Evolutionary conservation across 2,888 invertebrate species (phyloP), one percentile per base, ranked within the genome.

Genomic region (Leptinotarsa rubiginosa): DNA sequence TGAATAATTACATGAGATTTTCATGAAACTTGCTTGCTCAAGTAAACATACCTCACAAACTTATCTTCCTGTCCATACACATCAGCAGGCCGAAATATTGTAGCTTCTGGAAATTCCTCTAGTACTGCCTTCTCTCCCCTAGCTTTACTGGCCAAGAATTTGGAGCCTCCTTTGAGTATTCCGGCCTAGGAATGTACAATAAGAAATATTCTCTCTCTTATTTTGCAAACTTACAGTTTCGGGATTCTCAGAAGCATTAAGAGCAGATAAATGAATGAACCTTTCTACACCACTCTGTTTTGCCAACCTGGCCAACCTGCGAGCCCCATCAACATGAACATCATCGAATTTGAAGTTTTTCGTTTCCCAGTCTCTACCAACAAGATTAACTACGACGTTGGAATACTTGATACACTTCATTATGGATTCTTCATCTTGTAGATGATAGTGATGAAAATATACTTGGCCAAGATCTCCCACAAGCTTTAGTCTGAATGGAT

Each of bases 401-500:
- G 99, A 99, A 89, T 99, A 95, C 85, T 95, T 94, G 54, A 99
- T 92, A 13, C 94, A 93, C 83, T 93, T 94, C 3, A 91, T 90
- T 81, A 99, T 94, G 0, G 96, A 93, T 52, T 94, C 94, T 79
- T 97, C 96, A 89, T 99, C 97, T 56, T 91, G 89, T 64, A 99
- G 85, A 84, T 97, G 88, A 87, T 91, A 98, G 15, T 95, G 96
- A 85, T 95, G 92, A 84, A 97, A 98, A 15, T 97, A 89, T 10
- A 98, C 93, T 90, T 99, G 99, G 3, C 99, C 99, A 78, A 99
- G 91, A 88, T 99, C 99, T 25, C 99, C 99, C 83, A 91, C 90
- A 0, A 98, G 89, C 88, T 97, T 97, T 59, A 98, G 89, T 69
- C 93, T 91, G 77, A 92, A 89, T 12, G 93, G 92, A 83, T 94